Evolutionary conservation across 2,888 invertebrate genomes (phyloP).

Genomic region (Oxycera nigricornis): DNA sequence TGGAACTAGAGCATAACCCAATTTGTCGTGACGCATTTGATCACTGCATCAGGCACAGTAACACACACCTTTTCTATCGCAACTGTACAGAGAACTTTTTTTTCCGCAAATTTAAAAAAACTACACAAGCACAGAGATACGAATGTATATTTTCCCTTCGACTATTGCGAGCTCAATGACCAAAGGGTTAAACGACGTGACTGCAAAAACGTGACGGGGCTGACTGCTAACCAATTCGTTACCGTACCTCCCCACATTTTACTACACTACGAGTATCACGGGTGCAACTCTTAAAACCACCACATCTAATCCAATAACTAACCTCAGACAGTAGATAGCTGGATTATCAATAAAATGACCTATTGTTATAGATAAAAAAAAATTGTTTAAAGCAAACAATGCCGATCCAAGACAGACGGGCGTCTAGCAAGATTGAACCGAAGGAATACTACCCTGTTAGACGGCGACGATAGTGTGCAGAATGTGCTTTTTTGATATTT

Average conservation of each 20-base stretch:
- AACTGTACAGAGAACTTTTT: no score
- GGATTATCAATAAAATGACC: not conserved
- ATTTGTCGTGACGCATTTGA: constrained; percentile 15
- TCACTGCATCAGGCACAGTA: constrained; percentile 1
- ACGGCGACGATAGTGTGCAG: constrained; percentile 10
- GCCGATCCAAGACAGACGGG: constrained; percentile 18
- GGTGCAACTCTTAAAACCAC: no score
- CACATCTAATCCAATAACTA: constrained; percentile 4
- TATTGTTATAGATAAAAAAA: no score
- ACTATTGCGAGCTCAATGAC: not conserved
- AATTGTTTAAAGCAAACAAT: not conserved
- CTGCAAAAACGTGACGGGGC: not conserved
- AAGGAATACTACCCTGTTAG: constrained; percentile 21
- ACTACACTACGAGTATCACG: no score
- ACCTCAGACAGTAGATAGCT: constrained; percentile 10
- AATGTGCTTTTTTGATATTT: constrained; percentile 28
- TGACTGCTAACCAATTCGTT: no score
- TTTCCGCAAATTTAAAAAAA: no score
- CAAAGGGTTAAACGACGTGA: not conserved
- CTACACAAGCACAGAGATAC: no score
- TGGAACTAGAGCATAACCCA: constrained; percentile 23
- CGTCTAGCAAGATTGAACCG: not conserved
- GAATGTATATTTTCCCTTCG: not conserved
- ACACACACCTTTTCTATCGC: constrained; percentile 4
- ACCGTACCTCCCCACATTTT: not conserved